Percentiles rank a stretch among this genome's conserved stretches.
Conservation (phyloP, 92 coral and sea anemone genomes). For the Virgularia gustaviana region DNA sequence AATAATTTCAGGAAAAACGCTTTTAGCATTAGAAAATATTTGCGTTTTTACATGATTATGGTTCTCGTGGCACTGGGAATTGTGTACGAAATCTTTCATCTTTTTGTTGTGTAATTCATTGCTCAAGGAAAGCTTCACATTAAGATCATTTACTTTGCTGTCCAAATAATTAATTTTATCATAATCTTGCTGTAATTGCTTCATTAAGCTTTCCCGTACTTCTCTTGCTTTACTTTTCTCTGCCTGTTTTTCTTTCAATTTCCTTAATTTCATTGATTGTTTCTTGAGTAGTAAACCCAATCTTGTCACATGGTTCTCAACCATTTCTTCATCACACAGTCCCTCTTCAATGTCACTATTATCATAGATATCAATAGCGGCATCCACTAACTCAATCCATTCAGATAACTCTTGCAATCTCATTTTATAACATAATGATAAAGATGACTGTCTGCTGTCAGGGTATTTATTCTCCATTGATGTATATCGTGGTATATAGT, state of each 20-base stretch:
- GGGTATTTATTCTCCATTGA: too few relatives aligned
- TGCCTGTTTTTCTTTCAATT: constrained; percentile 3
- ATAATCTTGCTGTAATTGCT: constrained; percentile 1
- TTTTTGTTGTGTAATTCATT: too few relatives aligned
- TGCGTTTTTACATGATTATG: too few relatives aligned
- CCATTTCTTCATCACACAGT: constrained; percentile 23
- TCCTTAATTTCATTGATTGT: constrained; percentile 9
- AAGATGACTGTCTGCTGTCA: neutral
- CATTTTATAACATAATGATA: constrained; percentile 3
- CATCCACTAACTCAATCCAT: constrained; percentile 22
- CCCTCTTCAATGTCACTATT: constrained; percentile 34
- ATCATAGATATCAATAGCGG: constrained; percentile 30
- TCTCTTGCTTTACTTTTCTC: neutral
- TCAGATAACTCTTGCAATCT: constrained; percentile 20
- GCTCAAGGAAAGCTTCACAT: too few relatives aligned
- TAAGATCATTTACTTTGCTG: neutral
- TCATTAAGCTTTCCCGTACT: constrained; percentile 6
- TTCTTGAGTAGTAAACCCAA: constrained; percentile 27
- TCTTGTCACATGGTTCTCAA: constrained; percentile 33
- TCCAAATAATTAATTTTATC: neutral
- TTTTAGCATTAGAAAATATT: too few relatives aligned
- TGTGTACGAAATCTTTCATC: too few relatives aligned
- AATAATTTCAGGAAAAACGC: too few relatives aligned
- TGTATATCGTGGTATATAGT: too few relatives aligned
- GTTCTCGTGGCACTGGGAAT: too few relatives aligned